Percentiles rank a stretch among this genome's conserved stretches.
Conservation (phyloP, 2,113 vertebrate species). For the Tachuris rubrigastra region DNA sequence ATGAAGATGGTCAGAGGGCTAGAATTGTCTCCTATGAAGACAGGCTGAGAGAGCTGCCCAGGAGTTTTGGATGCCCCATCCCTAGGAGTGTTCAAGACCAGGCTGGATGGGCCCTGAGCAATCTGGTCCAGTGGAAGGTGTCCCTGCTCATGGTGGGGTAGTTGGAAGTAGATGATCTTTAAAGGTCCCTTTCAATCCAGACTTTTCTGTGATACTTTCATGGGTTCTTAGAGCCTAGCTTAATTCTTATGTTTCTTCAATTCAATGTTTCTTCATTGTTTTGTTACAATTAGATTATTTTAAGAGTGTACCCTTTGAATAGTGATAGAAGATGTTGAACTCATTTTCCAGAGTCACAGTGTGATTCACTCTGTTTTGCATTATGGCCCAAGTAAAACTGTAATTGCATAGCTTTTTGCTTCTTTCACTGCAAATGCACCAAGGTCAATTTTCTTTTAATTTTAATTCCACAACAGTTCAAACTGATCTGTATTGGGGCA, state of each 20-base stretch:
- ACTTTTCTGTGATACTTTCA: background rate
- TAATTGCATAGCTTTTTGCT: background rate
- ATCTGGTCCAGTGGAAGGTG: background rate
- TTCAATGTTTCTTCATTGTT: background rate
- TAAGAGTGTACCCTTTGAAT: background rate
- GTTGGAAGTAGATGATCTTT: background rate
- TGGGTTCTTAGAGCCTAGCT: background rate
- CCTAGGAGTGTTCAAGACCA: background rate
- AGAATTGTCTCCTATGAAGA: background rate
- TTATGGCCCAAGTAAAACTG: background rate
- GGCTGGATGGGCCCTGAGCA: background rate
- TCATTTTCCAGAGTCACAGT: background rate
- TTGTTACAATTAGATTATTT: background rate
- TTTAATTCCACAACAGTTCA: background rate
- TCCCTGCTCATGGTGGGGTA: background rate
- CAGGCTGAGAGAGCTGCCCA: background rate
- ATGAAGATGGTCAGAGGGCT: background rate
- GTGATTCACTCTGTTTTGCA: background rate
- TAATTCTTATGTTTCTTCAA: background rate
- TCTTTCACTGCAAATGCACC: background rate
- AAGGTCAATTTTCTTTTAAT: background rate
- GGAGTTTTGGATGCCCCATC: background rate
- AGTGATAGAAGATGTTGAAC: background rate
- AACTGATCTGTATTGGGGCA: background rate
- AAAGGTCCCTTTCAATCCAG: background rate